Percentiles rank a stretch among this genome's conserved stretches.
phyloP scores from a whole-genome alignment of 2,888 invertebrate genomes.

The Lacanobia oleracea region DNA sequence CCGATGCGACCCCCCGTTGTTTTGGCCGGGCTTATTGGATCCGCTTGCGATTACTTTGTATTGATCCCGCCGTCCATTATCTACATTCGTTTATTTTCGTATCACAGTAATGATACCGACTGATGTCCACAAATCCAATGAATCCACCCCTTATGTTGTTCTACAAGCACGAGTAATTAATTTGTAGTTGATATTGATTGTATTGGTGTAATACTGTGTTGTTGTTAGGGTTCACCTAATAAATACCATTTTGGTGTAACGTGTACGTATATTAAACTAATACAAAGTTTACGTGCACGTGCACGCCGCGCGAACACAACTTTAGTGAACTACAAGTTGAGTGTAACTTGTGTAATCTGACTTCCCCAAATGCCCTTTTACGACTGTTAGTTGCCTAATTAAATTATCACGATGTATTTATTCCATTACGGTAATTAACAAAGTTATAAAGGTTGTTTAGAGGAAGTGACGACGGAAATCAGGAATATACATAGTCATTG shows the following conservation, averaged over 20 bases:
- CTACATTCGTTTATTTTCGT: slow-evolving; percentile 89
- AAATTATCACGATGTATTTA: slow-evolving; percentile 79
- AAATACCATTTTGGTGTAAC: slow-evolving; percentile 52
- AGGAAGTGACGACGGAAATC: slow-evolving; percentile 51
- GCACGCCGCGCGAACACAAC: slow-evolving; percentile 54
- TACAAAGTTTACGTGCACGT: slow-evolving; percentile 61
- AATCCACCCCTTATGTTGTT: slow-evolving; percentile 72
- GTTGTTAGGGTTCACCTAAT: slow-evolving; percentile 47
- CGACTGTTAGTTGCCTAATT: slow-evolving; percentile 77
- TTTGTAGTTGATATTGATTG: slow-evolving; percentile 61
- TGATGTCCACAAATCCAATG: slow-evolving; percentile 82
- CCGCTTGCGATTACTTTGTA: slow-evolving; percentile 90
- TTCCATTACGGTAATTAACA: slow-evolving; percentile 80
- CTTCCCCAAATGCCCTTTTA: slow-evolving; percentile 71
- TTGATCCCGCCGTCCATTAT: slow-evolving; percentile 90
- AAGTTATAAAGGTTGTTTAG: slow-evolving; percentile 71
- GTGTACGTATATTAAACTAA: slow-evolving; percentile 53
- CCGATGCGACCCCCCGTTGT: slow-evolving; percentile 87
- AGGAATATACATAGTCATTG: slow-evolving; percentile 56
- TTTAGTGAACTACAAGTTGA: slow-evolving; percentile 58
- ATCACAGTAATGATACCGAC: slow-evolving; percentile 86
- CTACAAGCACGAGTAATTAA: slow-evolving; percentile 70
- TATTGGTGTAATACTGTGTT: slow-evolving; percentile 48
- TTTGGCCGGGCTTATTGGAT: slow-evolving; percentile 90
- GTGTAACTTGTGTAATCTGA: slow-evolving; percentile 62